Evolutionary conservation across 2,888 invertebrate genomes (phyloP), one percentile per base, ranked within the genome.

Genomic region (Trisateles emortualis): DNA sequence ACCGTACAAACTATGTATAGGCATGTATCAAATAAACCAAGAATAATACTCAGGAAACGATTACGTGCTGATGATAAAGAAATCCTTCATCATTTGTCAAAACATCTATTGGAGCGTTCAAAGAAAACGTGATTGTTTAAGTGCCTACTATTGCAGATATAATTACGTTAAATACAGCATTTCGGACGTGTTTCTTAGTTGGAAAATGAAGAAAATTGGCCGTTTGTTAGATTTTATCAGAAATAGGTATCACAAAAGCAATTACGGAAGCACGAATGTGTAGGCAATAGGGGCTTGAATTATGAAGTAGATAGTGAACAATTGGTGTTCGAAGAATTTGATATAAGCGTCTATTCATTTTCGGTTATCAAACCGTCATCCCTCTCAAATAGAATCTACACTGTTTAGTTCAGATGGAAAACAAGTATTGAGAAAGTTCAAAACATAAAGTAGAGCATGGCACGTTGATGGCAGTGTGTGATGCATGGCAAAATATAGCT

Each of bases 401-500:
- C 30, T 35, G 14, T 35, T 22, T 35, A 16, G 26, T 14, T 3
- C 30, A 17, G 14, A 42, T 16, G 10, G 19, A 19, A 22, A 50
- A n/a, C 22, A 16, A 32, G 40, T 44, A 29, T 40, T 52, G 33
- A 36, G 36, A 50, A 52, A 58, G 51, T 54, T 43, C 14, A 32
- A 19, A 24, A 42, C 17, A 41, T 26, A 41, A 38, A 43, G 19
- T 53, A 11, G 38, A 11, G 19, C 30, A 26, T 38, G 42, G 58
- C 56, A 54, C 63, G 67, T 72, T 67, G 62, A 68, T 55, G 61
- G 64, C 67, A 69, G 67, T 51, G 60, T 46, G 43, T 60, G 66
- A 80, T 76, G 78, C 80, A 66, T 79, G 76, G 73, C 75, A 71
- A 70, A 72, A 65, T 73, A 69, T 72, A 71, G 68, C 70, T 67